These are phyloP conservation scores for Capra hircus DNA, from an alignment of 2,113 vertebrate species.

Conservation along the genomic window DNA sequence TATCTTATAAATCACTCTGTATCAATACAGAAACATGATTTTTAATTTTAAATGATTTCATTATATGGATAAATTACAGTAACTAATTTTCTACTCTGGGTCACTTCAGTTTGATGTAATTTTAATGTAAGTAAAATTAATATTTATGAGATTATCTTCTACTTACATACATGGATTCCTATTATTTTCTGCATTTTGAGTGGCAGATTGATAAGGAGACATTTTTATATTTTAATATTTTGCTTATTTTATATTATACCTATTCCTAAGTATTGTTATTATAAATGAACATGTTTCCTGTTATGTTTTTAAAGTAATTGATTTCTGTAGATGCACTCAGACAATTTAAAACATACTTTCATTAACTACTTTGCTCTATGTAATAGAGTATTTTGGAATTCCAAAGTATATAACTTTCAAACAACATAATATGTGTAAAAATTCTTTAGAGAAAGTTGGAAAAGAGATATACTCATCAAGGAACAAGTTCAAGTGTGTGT, in stretches of 20 bases:
- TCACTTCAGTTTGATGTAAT: background rate
- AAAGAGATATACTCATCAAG: background rate
- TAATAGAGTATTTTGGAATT: background rate
- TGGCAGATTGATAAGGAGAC: background rate
- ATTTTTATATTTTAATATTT: background rate
- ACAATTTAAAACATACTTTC: background rate
- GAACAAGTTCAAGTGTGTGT: background rate
- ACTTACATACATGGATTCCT: background rate
- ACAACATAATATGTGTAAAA: background rate
- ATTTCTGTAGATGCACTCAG: background rate
- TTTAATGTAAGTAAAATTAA: background rate
- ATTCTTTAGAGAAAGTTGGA: background rate
- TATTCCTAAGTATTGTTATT: background rate
- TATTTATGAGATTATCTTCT: background rate
- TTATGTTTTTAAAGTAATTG: background rate
- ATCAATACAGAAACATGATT: background rate
- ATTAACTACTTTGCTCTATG: background rate
- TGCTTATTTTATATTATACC: background rate
- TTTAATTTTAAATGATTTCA: background rate
- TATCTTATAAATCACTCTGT: background rate
- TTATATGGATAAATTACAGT: background rate
- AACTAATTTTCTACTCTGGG: background rate
- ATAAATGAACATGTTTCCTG: background rate
- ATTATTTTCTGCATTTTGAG: background rate
- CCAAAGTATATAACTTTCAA: background rate